Percentiles rank a stretch among this genome's conserved stretches.
These are phyloP conservation scores for Hypothenemus hampei DNA, from an alignment of 1,140 invertebrate species.

Conservation along the genomic window DNA sequence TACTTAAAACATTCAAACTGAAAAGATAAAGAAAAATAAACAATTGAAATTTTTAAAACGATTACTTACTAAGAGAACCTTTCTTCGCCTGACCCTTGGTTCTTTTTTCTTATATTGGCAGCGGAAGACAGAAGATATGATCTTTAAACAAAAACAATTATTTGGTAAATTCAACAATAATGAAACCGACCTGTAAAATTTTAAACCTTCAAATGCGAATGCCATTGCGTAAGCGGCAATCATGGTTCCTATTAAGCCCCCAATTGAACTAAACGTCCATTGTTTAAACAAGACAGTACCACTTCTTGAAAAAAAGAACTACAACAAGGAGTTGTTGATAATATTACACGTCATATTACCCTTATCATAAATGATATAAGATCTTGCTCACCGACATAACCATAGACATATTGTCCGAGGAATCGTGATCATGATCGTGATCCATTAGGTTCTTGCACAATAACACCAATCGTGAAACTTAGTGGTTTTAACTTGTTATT, in stretches of 20 bases:
- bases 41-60: neutral
- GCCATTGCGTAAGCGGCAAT: constrained; percentile 79
- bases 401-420: too few relatives aligned
- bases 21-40: constrained; percentile 34
- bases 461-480: too few relatives aligned
- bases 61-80: constrained; percentile 22
- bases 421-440: too few relatives aligned
- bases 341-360: too few relatives aligned
- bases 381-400: too few relatives aligned
- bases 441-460: too few relatives aligned
- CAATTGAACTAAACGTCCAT: constrained; percentile 66
- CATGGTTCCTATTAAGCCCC: constrained; percentile 74
- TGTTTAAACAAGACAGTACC: constrained; percentile 72
- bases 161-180: neutral
- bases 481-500: too few relatives aligned
- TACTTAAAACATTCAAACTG: constrained; percentile 73
- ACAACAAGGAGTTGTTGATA: too few relatives aligned
- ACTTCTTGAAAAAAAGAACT: constrained; percentile 71
- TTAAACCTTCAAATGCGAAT: constrained; percentile 85
- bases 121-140: constrained; percentile 1
- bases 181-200: constrained; percentile 65
- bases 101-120: constrained; percentile 4
- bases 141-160: neutral
- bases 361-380: too few relatives aligned
- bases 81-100: constrained; percentile 13